These are phyloP conservation scores for Deroplatys truncata DNA, from an alignment of 2,888 invertebrate genomes.

Conservation along the genomic window DNA sequence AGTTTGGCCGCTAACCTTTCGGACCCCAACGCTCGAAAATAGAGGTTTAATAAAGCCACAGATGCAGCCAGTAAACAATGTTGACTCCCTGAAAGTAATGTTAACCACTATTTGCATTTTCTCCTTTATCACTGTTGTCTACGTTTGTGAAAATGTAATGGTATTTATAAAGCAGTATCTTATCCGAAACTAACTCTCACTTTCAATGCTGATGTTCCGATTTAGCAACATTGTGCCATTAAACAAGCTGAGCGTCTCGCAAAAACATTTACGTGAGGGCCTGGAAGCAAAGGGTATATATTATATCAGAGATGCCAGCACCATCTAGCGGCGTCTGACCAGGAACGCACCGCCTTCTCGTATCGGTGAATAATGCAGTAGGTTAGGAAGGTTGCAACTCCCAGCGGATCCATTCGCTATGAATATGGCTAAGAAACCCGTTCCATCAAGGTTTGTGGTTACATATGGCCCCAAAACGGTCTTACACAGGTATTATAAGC, in stretches of 20 bases:
- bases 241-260: neutral
- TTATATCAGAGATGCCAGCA: neutral
- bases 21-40: no score
- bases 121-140: no score
- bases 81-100: no score
- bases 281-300: neutral
- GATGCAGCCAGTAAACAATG: no score
- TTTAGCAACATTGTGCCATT: neutral
- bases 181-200: neutral
- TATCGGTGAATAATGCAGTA: neutral
- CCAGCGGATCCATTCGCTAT: neutral
- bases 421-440: neutral
- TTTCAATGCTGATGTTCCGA: neutral
- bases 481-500: neutral
- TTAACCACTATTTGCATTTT: no score
- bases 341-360: neutral
- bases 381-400: neutral
- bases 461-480: neutral
- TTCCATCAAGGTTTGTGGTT: neutral
- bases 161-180: neutral
- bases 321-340: neutral
- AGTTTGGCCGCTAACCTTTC: no score
- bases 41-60: no score
- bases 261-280: neutral
- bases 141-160: neutral